Percentiles rank a stretch among this genome's conserved stretches.
Conservation (phyloP, 2,797 vertebrate genomes). For the Intellagama lesueurii region DNA sequence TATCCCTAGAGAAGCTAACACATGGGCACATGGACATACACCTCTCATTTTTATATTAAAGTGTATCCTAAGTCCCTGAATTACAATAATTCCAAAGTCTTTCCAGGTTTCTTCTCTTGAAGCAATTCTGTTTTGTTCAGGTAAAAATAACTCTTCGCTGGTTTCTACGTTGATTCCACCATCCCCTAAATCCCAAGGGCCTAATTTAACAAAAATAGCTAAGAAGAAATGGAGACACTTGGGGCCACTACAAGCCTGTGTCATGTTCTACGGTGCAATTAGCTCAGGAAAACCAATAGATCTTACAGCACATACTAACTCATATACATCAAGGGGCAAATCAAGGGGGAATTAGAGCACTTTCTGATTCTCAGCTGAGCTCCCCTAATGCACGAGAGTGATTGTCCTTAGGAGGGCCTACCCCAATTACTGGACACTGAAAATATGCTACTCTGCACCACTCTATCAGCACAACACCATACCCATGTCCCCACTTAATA, state of each 20-base stretch:
- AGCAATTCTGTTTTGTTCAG: slow-evolving; percentile 27
- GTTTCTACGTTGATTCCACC: slow-evolving; percentile 32
- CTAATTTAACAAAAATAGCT: slow-evolving; percentile 43
- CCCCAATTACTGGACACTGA: background rate
- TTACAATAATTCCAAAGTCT: slow-evolving; percentile 6
- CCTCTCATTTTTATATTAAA: background rate
- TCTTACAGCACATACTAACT: slow-evolving; percentile 15
- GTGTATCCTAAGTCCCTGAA: background rate
- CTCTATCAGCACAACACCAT: background rate
- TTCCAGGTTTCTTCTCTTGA: background rate
- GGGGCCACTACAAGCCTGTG: slow-evolving; percentile 26
- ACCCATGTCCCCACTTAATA: background rate
- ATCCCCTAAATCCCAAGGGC: slow-evolving; percentile 25
- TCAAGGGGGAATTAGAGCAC: slow-evolving; percentile 1
- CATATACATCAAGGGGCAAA: slow-evolving; percentile 22
- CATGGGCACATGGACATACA: background rate
- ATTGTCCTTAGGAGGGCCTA: background rate
- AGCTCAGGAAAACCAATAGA: slow-evolving; percentile 31
- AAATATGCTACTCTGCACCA: background rate
- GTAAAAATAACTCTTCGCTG: slow-evolving; percentile 42
- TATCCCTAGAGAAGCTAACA: background rate
- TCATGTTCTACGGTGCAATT: slow-evolving; percentile 30
- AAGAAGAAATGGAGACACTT: slow-evolving; percentile 26
- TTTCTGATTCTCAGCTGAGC: slow-evolving; percentile 27
- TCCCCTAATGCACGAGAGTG: background rate